A percentile compares a stretch with the other conserved stretches of the same genome.
phyloP scores from a whole-genome alignment of 2,797 vertebrate genomes.

The Limosa lapponica region DNA sequence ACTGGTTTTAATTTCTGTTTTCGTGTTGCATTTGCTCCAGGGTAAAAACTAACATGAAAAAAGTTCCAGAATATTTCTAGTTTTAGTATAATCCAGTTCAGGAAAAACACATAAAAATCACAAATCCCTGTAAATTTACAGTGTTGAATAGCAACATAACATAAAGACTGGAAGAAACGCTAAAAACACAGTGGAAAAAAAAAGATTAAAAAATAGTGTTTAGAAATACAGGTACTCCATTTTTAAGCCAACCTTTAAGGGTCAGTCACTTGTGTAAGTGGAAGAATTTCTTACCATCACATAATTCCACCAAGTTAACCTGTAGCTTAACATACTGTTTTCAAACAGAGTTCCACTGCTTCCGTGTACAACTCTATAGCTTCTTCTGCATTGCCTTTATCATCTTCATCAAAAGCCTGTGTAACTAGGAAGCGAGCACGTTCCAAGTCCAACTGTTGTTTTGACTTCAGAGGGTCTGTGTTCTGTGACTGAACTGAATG shows the following conservation, averaged over 20 bases:
- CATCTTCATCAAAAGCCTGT: conserved; percentile 97
- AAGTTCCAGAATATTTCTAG: not conserved
- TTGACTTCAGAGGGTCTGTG: conserved; percentile 91
- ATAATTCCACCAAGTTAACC: conserved; percentile 72
- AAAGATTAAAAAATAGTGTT: not conserved
- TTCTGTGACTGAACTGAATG: conserved; percentile 89
- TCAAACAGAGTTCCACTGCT: conserved; percentile 96
- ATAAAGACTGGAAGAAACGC: not conserved
- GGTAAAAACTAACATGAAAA: not conserved
- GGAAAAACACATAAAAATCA: not conserved
- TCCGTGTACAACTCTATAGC: conserved; percentile 95
- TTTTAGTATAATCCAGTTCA: not conserved
- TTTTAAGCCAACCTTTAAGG: conserved; percentile 50
- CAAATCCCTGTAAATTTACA: not conserved
- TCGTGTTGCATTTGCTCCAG: not conserved
- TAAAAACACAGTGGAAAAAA: not conserved
- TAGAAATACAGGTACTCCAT: conserved; percentile 45
- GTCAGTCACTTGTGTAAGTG: conserved; percentile 47
- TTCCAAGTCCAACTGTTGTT: conserved; percentile 94
- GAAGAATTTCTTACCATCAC: conserved; percentile 74
- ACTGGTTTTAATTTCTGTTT: not conserved
- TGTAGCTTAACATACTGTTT: conserved; percentile 85
- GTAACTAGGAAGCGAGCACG: conserved; percentile 96
- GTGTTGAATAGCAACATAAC: not conserved
- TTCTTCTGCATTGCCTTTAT: conserved; percentile 91